Evolutionary conservation across 2,113 vertebrate genomes (phyloP).

Genomic region (Syngnathoides biaculeatus): DNA sequence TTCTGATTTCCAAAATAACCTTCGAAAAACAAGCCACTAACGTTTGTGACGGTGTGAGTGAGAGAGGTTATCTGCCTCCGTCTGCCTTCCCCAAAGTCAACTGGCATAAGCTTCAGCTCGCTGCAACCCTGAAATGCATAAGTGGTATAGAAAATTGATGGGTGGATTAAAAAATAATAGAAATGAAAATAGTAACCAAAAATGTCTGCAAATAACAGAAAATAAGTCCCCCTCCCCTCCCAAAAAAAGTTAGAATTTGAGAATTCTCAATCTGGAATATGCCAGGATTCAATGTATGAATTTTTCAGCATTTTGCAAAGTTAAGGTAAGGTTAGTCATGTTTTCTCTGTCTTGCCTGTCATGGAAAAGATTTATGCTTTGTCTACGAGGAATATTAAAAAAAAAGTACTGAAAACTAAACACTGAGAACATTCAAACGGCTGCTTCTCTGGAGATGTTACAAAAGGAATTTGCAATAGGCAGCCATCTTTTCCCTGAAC

Average conservation of each 20-base stretch:
- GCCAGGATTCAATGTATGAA: not conserved
- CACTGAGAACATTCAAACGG: slow-evolving; percentile 12
- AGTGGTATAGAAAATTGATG: too few relatives aligned
- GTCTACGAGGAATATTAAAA: not conserved
- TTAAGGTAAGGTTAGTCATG: not conserved
- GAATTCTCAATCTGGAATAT: not conserved
- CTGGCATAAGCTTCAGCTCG: too few relatives aligned
- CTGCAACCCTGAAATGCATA: too few relatives aligned
- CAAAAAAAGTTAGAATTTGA: not conserved
- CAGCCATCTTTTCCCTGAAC: slow-evolving; percentile 8
- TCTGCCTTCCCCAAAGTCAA: too few relatives aligned
- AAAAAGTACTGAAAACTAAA: not conserved
- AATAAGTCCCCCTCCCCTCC: not conserved
- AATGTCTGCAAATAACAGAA: not conserved
- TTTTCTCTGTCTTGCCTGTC: not conserved
- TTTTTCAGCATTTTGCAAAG: not conserved
- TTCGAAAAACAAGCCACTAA: too few relatives aligned
- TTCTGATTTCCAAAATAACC: too few relatives aligned
- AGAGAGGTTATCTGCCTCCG: too few relatives aligned
- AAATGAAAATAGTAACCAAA: not conserved
- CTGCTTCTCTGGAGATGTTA: slow-evolving; percentile 22
- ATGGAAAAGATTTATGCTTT: not conserved
- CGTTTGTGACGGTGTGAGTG: too few relatives aligned
- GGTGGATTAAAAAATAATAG: too few relatives aligned
- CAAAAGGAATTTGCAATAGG: slow-evolving; percentile 27